Base-by-base conservation (phyloP, 2,888 invertebrate species). In the Callinectes sapidus region DNA sequence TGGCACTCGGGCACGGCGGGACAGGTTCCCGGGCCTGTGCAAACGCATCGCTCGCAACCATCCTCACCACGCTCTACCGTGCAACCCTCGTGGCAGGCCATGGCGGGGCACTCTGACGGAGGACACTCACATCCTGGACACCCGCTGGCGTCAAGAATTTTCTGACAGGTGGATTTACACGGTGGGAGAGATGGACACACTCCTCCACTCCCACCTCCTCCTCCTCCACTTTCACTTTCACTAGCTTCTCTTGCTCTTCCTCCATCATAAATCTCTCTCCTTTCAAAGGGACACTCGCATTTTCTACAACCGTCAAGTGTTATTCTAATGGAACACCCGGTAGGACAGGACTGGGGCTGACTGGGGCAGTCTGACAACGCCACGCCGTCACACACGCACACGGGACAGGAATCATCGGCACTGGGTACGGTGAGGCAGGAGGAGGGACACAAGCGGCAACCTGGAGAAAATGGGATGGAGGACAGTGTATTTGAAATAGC, bases 61-160 rank as follows among this genome's bases (percentile, higher is more conserved):
- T 92, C 92, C n/a, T 55, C 89, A 3, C 87, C 89, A 6, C 35
- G 35, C 32, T 91, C 92, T 71, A 54, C 86, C 2, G 85, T 89
- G 28, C 93, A 94, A 0, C 89, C 89, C 6, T 90, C 77, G 3
- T 90, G 93, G 55, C 93, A 94, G 42, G 89, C 77, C 54, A 92
- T 42, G 42, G 85, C 71, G 18, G 92, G 93, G 39, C 93, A 94
- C 23, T 66, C 55, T 8, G 66, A 88, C 0, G 39, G 81, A 3
- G 86, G 77, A 42, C 93, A 94, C n/a, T 88, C 89, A 90, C 93
- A 94, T 2, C 89, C 89, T 2, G 93, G 93, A 39, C 93, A 94
- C 0, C 93, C 93, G 32, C 85, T 77, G 42, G n/a, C 87, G 18
- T 89, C 90, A 77, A 91, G 32, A 16, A 91, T 85, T 42, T 23